Evolutionary conservation across 1,140 invertebrate genomes (phyloP).

Genomic region (Drosophila sucinea): DNA sequence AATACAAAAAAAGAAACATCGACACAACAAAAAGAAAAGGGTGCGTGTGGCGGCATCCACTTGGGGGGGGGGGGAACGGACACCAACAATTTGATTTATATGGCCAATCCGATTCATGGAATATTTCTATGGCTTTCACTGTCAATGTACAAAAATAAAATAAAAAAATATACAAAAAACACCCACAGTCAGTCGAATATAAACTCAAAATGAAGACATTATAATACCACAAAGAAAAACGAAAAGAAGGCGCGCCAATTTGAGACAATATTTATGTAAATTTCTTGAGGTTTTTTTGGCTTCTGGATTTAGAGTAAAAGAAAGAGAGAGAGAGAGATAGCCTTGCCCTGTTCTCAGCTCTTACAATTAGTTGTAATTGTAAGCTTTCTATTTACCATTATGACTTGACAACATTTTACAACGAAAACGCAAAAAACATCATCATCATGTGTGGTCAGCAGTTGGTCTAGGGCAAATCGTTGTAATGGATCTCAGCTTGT

Average conservation of each 20-base stretch:
- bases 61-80: not conserved
- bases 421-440: not conserved
- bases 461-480: not conserved
- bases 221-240: not conserved
- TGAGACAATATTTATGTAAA: conserved; percentile 17
- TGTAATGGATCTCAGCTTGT: conserved; percentile 6
- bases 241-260: conserved; percentile 14
- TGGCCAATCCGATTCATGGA: conserved; percentile 10
- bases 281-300: conserved; percentile 12
- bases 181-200: conserved; percentile 11
- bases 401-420: conserved; percentile 13
- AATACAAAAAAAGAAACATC: not conserved
- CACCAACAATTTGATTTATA: conserved; percentile 16
- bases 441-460: conserved; percentile 2
- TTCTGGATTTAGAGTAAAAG: conserved; percentile 6
- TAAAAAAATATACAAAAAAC: not conserved
- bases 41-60: conserved; percentile 9
- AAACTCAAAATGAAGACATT: conserved; percentile 16
- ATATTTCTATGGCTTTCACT: conserved; percentile 19
- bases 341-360: conserved; percentile 18
- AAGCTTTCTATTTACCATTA: conserved; percentile 21
- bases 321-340: not conserved
- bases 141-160: conserved; percentile 2
- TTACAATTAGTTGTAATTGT: conserved; percentile 14
- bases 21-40: conserved; percentile 5